phyloP scores from a whole-genome alignment of 2,888 invertebrate genomes.

The Ptilodon capucinus region DNA sequence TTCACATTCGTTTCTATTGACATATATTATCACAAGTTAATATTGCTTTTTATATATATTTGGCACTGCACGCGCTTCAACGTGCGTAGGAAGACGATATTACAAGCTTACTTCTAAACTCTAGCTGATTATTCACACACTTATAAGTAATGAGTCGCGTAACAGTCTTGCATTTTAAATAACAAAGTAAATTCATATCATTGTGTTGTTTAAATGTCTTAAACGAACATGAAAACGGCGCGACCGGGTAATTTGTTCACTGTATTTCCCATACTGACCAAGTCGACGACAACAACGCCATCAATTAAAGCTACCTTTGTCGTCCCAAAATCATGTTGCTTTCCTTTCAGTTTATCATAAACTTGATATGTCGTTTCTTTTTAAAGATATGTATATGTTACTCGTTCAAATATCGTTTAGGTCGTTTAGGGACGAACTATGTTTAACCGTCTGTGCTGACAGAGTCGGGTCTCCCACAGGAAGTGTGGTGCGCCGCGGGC shows the following conservation, averaged over 20 bases:
- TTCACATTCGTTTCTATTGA: not conserved
- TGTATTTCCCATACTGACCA: too few relatives aligned
- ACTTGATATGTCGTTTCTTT: too few relatives aligned
- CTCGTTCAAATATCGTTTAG: too few relatives aligned
- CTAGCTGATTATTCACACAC: not conserved
- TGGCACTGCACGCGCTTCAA: not conserved
- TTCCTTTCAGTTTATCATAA: too few relatives aligned
- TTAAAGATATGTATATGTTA: too few relatives aligned
- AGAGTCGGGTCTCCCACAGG: not conserved
- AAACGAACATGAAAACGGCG: not conserved
- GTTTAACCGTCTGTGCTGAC: not conserved
- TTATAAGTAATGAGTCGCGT: not conserved
- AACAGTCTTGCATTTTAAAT: not conserved
- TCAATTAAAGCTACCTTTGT: too few relatives aligned
- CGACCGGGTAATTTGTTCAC: too few relatives aligned
- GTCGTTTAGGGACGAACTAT: too few relatives aligned
- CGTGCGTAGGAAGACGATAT: constrained; percentile 6
- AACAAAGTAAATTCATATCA: not conserved
- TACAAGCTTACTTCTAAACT: not conserved
- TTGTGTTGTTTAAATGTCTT: not conserved
- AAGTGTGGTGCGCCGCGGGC: not conserved
- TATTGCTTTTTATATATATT: not conserved
- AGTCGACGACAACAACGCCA: too few relatives aligned
- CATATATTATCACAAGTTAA: constrained; percentile 16
- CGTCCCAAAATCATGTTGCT: too few relatives aligned